Conservation (phyloP, 2,113 vertebrate genomes). For the Malurus alboscapulatus region DNA sequence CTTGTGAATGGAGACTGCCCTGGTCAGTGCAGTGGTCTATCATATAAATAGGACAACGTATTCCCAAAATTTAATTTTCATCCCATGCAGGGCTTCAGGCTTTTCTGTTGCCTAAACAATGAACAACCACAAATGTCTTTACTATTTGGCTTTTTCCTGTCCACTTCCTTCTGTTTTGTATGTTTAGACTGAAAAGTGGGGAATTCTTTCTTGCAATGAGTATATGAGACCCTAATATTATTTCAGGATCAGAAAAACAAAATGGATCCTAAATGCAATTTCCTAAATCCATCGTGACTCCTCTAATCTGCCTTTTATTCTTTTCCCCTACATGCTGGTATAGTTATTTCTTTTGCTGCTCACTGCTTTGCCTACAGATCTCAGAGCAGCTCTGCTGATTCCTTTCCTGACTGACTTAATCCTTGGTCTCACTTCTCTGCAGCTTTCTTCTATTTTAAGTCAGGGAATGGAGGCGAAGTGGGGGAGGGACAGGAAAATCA, state of each 20-base stretch:
- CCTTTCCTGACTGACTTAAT: conserved; percentile 8
- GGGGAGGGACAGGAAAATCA: conserved; percentile 27
- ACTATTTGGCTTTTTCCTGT: not conserved
- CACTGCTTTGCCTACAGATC: not conserved
- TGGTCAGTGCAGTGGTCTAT: not conserved
- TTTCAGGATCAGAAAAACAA: not conserved
- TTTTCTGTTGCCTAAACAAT: not conserved
- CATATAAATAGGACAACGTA: not conserved
- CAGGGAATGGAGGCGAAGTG: not conserved
- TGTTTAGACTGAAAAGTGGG: not conserved
- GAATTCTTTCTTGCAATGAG: not conserved
- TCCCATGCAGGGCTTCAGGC: not conserved
- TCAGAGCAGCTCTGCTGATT: not conserved
- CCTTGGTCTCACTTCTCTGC: not conserved
- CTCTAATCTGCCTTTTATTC: not conserved
- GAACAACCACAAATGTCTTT: not conserved
- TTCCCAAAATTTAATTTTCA: not conserved
- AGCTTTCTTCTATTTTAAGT: conserved; percentile 42
- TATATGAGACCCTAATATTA: not conserved
- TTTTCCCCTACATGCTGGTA: not conserved
- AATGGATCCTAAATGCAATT: not conserved
- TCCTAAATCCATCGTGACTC: not conserved
- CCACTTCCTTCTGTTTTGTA: not conserved
- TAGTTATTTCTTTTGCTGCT: not conserved
- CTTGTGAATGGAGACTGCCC: not conserved